Evolutionary conservation across 2,888 invertebrate genomes (phyloP).

Genomic region (Machimus atricapillus): DNA sequence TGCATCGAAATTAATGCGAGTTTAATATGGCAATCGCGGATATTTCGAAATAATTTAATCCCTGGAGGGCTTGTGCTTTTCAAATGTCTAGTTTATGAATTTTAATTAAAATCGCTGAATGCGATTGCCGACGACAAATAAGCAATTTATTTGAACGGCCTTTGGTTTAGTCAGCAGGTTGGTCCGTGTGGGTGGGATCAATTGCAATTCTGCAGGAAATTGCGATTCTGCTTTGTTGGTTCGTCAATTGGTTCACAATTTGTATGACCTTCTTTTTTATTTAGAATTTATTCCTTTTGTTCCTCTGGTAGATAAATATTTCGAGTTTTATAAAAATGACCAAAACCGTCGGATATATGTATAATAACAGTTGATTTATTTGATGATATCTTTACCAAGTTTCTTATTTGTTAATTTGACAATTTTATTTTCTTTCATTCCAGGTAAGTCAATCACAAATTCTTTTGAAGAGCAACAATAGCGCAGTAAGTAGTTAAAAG

Average conservation of each 20-base stretch:
- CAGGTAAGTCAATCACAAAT: background rate
- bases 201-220: background rate
- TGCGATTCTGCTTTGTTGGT: background rate
- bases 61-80: background rate
- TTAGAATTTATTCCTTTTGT: background rate
- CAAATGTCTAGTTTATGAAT: background rate
- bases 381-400: background rate
- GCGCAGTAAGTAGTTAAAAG: background rate
- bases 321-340: background rate
- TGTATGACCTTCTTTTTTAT: background rate
- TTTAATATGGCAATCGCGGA: background rate
- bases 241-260: background rate
- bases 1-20: background rate
- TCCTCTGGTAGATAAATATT: background rate
- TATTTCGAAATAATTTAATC: background rate
- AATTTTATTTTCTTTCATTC: background rate
- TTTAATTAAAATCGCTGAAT: background rate
- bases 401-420: background rate
- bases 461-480: background rate
- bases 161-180: background rate
- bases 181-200: background rate
- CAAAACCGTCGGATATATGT: background rate
- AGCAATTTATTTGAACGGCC: background rate
- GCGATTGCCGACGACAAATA: background rate
- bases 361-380: background rate